These are phyloP conservation scores for Biston betularia DNA, from an alignment of 2,888 invertebrate genomes.

Conservation along the genomic window DNA sequence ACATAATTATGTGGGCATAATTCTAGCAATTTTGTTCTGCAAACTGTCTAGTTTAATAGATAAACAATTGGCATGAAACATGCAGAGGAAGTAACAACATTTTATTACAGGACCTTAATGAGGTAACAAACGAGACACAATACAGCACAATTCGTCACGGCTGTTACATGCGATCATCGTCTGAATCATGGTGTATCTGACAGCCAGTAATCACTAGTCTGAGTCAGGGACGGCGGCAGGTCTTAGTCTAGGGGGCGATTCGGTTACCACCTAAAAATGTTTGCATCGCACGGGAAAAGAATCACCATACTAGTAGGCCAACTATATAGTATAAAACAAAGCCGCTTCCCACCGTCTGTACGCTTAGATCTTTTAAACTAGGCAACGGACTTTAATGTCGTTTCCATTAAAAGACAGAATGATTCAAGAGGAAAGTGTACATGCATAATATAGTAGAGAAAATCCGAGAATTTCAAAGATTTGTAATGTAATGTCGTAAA, in stretches of 20 bases:
- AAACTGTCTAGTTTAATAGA: not conserved
- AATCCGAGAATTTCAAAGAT: too few relatives aligned
- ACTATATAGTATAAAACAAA: too few relatives aligned
- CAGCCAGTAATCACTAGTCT: slow-evolving; percentile 55
- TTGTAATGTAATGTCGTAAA: too few relatives aligned
- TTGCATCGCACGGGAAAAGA: too few relatives aligned
- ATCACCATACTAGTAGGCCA: too few relatives aligned
- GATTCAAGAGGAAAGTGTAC: too few relatives aligned
- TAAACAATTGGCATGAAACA: slow-evolving; percentile 9
- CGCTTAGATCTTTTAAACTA: too few relatives aligned
- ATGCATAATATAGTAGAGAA: too few relatives aligned
- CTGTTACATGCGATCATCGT: slow-evolving; percentile 53
- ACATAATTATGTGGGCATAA: not conserved
- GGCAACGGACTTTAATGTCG: too few relatives aligned
- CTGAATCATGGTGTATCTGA: slow-evolving; percentile 49
- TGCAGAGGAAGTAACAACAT: slow-evolving; percentile 16
- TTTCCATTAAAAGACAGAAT: too few relatives aligned
- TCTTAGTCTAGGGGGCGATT: slow-evolving; percentile 45
- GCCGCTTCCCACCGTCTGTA: too few relatives aligned
- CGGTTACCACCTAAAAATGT: not conserved
- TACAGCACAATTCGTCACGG: slow-evolving; percentile 57
- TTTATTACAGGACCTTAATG: slow-evolving; percentile 34
- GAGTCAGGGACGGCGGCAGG: slow-evolving; percentile 14
- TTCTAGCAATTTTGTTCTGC: not conserved
- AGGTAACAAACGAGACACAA: slow-evolving; percentile 46